Percentiles rank a stretch among this genome's conserved stretches.
Evolutionary conservation across 2,797 vertebrate species (phyloP).

Genomic region (Poeciliopsis infans): DNA sequence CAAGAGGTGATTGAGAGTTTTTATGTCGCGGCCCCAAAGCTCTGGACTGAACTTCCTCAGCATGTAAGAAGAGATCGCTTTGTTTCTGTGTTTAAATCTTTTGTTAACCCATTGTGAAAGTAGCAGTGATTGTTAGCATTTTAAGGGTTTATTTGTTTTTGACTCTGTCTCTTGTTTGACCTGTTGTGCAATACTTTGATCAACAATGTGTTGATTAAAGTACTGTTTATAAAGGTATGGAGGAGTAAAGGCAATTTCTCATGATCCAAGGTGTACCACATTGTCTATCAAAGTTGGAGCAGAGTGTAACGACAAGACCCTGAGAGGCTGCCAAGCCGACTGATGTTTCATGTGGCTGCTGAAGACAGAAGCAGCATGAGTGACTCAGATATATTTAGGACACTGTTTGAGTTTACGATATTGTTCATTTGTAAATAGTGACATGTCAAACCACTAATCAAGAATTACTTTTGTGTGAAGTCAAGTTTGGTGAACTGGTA

Average conservation of each 20-base stretch:
- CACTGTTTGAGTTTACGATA: neutral
- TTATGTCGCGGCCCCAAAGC: neutral
- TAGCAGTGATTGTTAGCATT: neutral
- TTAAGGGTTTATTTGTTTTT: neutral
- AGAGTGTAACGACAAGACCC: neutral
- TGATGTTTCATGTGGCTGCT: slow-evolving; percentile 3
- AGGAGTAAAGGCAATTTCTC: no score
- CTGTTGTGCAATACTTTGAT: neutral
- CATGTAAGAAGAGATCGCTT: neutral
- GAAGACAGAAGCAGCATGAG: neutral
- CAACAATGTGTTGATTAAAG: neutral
- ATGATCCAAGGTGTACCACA: neutral
- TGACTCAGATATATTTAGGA: neutral
- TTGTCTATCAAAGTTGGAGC: neutral
- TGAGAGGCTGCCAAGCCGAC: neutral
- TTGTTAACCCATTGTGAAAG: neutral
- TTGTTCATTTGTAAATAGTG: neutral
- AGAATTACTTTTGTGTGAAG: no score
- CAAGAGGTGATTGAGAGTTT: neutral
- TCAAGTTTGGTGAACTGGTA: neutral
- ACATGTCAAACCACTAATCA: no score
- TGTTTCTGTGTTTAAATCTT: neutral
- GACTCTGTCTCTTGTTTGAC: neutral
- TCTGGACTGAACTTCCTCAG: neutral
- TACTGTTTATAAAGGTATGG: neutral